These are phyloP conservation scores for Fragum fragum DNA, from an alignment of 2,888 invertebrate genomes.

Conservation along the genomic window DNA sequence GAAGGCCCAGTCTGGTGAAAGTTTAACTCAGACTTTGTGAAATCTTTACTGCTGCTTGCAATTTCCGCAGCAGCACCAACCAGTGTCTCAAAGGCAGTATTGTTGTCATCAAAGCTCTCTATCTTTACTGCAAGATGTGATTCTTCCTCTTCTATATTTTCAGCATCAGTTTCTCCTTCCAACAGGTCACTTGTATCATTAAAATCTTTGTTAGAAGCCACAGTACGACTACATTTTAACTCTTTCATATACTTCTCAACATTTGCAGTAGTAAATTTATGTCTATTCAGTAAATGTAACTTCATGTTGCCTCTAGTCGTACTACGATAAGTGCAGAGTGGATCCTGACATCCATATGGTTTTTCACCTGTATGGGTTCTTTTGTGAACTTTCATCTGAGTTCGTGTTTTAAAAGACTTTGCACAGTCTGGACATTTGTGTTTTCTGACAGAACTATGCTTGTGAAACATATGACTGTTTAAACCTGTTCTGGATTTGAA, in stretches of 20 bases:
- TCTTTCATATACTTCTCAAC: constrained; percentile 71
- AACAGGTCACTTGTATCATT: neutral
- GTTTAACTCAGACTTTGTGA: neutral
- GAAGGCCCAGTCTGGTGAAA: neutral
- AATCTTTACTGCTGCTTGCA: neutral
- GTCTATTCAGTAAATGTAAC: constrained; percentile 76
- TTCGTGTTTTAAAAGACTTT: constrained; percentile 79
- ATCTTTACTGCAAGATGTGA: constrained; percentile 8
- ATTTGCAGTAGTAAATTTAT: constrained; percentile 66
- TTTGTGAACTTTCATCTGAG: constrained; percentile 78
- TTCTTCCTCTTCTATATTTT: neutral
- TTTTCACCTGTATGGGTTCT: constrained; percentile 81
- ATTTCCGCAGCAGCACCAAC: constrained; percentile 23
- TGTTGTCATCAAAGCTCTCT: constrained; percentile 4
- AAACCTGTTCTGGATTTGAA: constrained; percentile 78
- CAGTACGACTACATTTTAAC: constrained; percentile 26
- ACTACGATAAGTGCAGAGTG: constrained; percentile 74
- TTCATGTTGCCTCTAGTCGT: constrained; percentile 81
- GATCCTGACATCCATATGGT: constrained; percentile 77
- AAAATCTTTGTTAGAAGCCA: neutral
- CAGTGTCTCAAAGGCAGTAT: constrained; percentile 8
- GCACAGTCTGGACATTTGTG: constrained; percentile 76
- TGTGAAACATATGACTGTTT: constrained; percentile 81
- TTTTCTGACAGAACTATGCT: constrained; percentile 75
- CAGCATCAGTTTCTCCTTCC: neutral